A percentile compares a stretch with the other conserved stretches of the same genome.
Evolutionary conservation across 2,888 invertebrate genomes (phyloP).

Genomic region (Adineta ricciae): DNA sequence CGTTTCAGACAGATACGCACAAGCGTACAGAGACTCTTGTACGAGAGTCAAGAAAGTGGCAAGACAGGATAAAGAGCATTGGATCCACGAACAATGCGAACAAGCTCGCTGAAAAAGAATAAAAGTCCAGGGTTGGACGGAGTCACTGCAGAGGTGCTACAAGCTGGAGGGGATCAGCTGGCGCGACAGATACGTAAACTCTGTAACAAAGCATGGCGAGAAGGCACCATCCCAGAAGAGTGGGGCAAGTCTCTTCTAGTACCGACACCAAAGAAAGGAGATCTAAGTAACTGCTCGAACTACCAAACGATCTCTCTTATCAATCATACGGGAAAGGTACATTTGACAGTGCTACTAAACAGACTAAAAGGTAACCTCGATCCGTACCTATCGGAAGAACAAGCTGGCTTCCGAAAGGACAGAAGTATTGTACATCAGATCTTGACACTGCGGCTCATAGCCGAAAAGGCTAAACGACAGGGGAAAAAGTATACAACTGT

Average conservation of each 20-base stretch:
- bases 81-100: not conserved
- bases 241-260: not conserved
- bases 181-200: not conserved
- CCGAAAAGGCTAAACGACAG: not conserved
- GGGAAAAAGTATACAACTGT: not conserved
- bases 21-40: not conserved
- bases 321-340: not conserved
- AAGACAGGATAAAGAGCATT: no score
- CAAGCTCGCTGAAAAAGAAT: not conserved
- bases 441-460: not conserved
- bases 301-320: conserved; percentile 11
- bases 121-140: not conserved
- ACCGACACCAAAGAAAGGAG: not conserved
- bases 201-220: no score
- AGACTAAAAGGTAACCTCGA: not conserved
- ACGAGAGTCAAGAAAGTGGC: not conserved
- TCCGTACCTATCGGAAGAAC: not conserved
- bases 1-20: not conserved
- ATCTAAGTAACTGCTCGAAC: not conserved
- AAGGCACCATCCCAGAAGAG: not conserved
- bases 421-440: not conserved
- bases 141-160: not conserved
- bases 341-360: not conserved
- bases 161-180: not conserved
- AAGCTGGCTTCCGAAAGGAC: no score